Evolutionary conservation across 2,113 vertebrate genomes (phyloP).

Genomic region (Orthonyx spaldingii): DNA sequence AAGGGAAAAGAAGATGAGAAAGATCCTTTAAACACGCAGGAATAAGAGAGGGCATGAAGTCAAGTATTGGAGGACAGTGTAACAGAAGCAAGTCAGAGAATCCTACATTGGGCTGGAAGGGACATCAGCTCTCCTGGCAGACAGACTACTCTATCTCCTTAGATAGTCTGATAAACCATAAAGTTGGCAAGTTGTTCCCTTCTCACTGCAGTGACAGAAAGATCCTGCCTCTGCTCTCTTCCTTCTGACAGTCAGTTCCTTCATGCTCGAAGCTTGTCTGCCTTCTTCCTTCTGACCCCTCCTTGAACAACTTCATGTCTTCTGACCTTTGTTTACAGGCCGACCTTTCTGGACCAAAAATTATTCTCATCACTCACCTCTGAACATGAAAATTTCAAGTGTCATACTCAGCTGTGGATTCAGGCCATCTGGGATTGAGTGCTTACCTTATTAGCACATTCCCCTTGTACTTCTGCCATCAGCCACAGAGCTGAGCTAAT

Average conservation of each 20-base stretch:
- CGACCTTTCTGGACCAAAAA: background rate
- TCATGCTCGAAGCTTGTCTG: background rate
- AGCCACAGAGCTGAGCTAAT: background rate
- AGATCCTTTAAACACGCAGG: background rate
- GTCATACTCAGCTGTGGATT: background rate
- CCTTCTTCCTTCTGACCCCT: background rate
- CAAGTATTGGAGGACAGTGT: background rate
- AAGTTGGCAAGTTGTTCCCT: background rate
- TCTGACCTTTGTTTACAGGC: background rate
- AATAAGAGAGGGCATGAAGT: background rate
- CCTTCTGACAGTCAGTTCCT: background rate
- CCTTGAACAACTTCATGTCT: background rate
- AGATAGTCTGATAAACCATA: background rate
- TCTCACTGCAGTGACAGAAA: background rate
- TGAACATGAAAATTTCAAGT: background rate
- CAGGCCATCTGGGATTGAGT: background rate
- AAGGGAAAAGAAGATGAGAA: background rate
- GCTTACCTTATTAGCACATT: background rate
- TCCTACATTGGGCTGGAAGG: background rate
- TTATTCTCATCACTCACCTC: background rate
- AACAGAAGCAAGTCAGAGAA: background rate
- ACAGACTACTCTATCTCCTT: background rate
- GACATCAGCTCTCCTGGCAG: background rate
- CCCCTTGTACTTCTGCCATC: background rate
- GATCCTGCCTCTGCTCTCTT: background rate